Conservation (phyloP, 1,140 invertebrate genomes). For the Sogatella furcifera region DNA sequence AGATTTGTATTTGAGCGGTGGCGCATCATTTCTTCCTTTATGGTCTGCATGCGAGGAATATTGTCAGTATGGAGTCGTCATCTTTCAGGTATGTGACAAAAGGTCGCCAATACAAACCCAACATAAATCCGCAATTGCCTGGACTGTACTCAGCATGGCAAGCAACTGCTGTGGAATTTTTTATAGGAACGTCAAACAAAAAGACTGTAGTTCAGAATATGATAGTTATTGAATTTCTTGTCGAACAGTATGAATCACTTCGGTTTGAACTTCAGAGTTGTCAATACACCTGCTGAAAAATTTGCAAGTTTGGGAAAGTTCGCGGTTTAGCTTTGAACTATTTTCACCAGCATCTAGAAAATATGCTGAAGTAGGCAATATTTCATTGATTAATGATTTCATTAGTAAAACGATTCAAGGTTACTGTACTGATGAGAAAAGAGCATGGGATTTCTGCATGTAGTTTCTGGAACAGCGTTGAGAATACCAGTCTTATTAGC, state of each 20-base stretch:
- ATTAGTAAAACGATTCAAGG: constrained; percentile 52
- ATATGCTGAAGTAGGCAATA: constrained; percentile 52
- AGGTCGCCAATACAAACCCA: constrained; percentile 48
- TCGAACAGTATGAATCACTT: constrained; percentile 42
- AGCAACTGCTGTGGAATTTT: constrained; percentile 43
- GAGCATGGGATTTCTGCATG: constrained; percentile 41
- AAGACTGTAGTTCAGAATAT: constrained; percentile 36
- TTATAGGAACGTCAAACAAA: constrained; percentile 36
- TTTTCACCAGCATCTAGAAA: constrained; percentile 43
- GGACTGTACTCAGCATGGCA: constrained; percentile 51
- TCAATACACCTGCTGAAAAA: constrained; percentile 40
- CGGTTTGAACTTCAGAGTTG: constrained; percentile 47
- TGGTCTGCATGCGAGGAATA: constrained; percentile 48
- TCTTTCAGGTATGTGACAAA: constrained; percentile 48
- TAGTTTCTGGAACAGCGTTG: constrained; percentile 49
- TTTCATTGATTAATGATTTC: constrained; percentile 49
- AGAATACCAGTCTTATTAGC: constrained; percentile 50
- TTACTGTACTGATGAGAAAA: constrained; percentile 40
- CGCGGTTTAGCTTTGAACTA: constrained; percentile 50
- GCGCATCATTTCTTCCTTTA: constrained; percentile 48
- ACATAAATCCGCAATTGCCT: constrained; percentile 21
- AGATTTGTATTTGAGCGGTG: constrained; percentile 51
- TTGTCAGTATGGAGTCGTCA: constrained; percentile 38
- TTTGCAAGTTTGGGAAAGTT: constrained; percentile 45
- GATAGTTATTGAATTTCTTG: constrained; percentile 34